A percentile compares a stretch with the other conserved stretches of the same genome.
These are phyloP conservation scores for Mystacornis crossleyi DNA, from an alignment of 2,113 vertebrate species.

Conservation along the genomic window DNA sequence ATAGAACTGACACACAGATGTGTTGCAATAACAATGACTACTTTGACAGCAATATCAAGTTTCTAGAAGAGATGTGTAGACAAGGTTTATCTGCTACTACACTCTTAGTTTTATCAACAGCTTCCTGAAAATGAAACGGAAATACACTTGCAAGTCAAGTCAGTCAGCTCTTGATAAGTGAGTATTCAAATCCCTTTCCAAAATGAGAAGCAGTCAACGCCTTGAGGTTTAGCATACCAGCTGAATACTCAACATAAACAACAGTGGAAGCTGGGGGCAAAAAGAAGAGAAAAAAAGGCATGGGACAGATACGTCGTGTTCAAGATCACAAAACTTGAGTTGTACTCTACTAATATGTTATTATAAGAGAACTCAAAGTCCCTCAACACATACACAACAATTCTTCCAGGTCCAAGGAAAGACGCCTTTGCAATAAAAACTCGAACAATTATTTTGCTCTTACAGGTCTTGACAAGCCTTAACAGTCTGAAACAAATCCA, in stretches of 20 bases:
- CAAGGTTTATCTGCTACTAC: slow-evolving; percentile 14
- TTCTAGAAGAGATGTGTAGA: neutral
- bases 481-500: neutral
- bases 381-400: neutral
- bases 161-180: neutral
- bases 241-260: slow-evolving; percentile 9
- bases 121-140: slow-evolving; percentile 56
- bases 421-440: neutral
- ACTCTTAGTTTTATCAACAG: neutral
- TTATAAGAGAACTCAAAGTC: neutral
- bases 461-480: neutral
- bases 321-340: neutral
- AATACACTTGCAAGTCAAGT: slow-evolving; percentile 37
- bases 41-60: neutral
- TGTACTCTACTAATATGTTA: neutral
- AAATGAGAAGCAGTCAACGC: slow-evolving; percentile 24
- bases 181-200: slow-evolving; percentile 46
- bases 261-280: neutral
- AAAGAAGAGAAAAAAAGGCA: neutral
- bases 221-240: neutral
- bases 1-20: neutral
- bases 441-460: neutral
- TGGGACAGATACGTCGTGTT: too few relatives aligned
- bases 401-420: neutral
- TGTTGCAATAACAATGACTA: neutral